Base-by-base conservation (phyloP, 2,797 vertebrate genomes). In the Knipowitschia caucasica region DNA sequence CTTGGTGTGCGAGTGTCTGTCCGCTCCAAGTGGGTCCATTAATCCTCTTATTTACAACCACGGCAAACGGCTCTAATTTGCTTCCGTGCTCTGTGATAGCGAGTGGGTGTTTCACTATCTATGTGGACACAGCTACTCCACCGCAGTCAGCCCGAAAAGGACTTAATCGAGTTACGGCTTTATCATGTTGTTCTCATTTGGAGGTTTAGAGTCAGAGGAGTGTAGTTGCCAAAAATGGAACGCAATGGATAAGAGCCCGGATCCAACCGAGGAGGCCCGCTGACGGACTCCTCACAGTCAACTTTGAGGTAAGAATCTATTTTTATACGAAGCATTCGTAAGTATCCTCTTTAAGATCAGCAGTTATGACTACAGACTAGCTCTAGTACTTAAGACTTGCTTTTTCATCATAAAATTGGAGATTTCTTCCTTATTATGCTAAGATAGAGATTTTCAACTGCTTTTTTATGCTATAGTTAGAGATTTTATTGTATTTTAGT, bases 11-110 rank as follows among this genome's bases (percentile, higher is more conserved):
- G 33, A 49, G 21, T 56, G 57, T 56, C 21, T 25, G 58, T 67
- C 50, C 49, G 21, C 53, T 7, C 4, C 65, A 71, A 76, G 55
- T 60, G 56, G 46, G 55, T 15, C 51, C 2, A 81, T 71, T 78
- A 71, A 77, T 80, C 67, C 64, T 59, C 72, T 67, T 78, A 76
- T 81, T 83, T 67, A 77, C 62, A 47, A 66, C 40, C 55, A 50
- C 49, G 44, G 60, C 63, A 73, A 75, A 80, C 58, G 45, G 66
- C 72, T 59, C 64, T 73, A 71, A 69, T 79, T 79, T 76, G 47
- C 50, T 31, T 51, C 57, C 50, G 50, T 43, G 34, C 26, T 50
- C 71, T 77, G 71, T 69, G 64, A 78, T 55, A 69, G 44, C 25
- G 56, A 71, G 57, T 25, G 31, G 39, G 49, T 44, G 67, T 44